Base-by-base conservation (phyloP, 2,113 vertebrate genomes). In the Lepisosteus osseus region DNA sequence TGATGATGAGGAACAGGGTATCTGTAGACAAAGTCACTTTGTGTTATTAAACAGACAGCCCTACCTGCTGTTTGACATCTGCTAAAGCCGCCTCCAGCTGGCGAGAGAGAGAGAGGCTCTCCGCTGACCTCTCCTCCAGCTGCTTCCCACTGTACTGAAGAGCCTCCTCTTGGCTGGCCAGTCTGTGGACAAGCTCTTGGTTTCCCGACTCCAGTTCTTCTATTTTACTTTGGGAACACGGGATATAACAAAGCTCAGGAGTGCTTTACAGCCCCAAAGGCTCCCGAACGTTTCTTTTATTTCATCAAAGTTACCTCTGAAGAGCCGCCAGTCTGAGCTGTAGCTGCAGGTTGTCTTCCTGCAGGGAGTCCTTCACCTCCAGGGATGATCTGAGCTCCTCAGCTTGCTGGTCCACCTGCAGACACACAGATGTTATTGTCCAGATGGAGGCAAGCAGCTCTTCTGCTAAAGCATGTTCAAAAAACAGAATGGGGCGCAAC, bases 61-160 rank as follows among this genome's bases (percentile, higher is more conserved):
- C 54, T 88, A 97, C 95, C 94, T 93, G 94, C 74, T 87, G 89
- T 74, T 72, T 91, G 54, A 95, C 91, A 67, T 94, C 91, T 17
- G 90, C 85, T 72, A 96, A 61, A 61, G 93, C 91, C 2, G 76
- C 88, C 80, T 95, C 90, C 69, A 97, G 88, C 82, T 95, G 94
- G 73, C 87, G 84, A 71, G 74, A 78, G 76, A 97, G 82, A 29
- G 88, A 79, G 77, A 87, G 84, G 40, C 79, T 89, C 63, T 94
- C 92, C 2, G 80, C 78, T 3, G 86, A 90, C 78, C 94, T 93
- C 68, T 92, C 86, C 63, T 93, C 87, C 77, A 95, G 89, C 71
- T 93, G 87, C 54, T 79, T 65, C 80, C 90, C 83, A 59, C 86
- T 89, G 70, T 83, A 84, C 80, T 84, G 77, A 66, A 95, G 89